Conservation (phyloP, 2,113 vertebrate species). For the Ceyx melanurus region DNA sequence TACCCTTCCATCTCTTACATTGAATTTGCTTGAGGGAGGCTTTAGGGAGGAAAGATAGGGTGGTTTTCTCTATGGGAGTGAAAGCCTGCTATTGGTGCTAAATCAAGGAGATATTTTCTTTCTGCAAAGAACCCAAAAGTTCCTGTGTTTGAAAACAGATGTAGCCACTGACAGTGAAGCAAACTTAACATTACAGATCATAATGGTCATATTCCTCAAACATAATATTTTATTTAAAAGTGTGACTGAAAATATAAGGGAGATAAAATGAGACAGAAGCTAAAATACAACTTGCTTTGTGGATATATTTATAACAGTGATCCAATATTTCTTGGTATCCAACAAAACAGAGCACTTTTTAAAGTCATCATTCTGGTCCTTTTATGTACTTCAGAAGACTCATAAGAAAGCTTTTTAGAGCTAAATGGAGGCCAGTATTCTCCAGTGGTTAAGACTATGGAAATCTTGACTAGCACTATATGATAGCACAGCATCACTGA, state of each 20-base stretch:
- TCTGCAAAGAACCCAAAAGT: background rate
- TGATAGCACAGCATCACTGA: background rate
- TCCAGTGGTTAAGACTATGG: background rate
- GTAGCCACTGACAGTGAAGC: background rate
- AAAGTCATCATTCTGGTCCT: conserved; percentile 30
- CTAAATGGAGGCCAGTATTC: conserved; percentile 39
- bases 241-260: conserved; percentile 4
- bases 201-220: conserved; percentile 26
- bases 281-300: background rate
- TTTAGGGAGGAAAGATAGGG: background rate
- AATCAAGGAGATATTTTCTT: conserved; percentile 7
- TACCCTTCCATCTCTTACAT: conserved; percentile 1
- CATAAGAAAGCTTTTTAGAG: conserved; percentile 43
- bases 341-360: conserved; percentile 3
- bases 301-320: background rate
- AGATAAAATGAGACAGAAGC: background rate
- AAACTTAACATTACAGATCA: conserved; percentile 20
- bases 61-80: background rate
- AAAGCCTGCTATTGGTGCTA: background rate
- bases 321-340: conserved; percentile 31
- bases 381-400: conserved; percentile 30
- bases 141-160: conserved; percentile 32
- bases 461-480: conserved; percentile 1
- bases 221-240: conserved; percentile 31
- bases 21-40: conserved; percentile 14